These are phyloP conservation scores for Marasmarcha lunaedactyla DNA, from an alignment of 2,888 invertebrate genomes.

Conservation along the genomic window DNA sequence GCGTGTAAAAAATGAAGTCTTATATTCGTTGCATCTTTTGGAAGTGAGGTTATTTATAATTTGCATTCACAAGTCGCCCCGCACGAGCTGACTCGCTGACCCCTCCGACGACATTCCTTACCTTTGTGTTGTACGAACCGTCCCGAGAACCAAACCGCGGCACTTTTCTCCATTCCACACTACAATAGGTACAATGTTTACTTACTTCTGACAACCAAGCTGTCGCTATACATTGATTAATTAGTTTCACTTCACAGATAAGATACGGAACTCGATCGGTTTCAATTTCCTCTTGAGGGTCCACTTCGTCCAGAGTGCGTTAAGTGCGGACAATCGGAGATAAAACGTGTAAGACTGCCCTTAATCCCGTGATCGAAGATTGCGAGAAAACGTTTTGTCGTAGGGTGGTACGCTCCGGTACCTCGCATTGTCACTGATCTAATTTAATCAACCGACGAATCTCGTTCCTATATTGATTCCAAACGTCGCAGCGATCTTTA, in stretches of 20 bases:
- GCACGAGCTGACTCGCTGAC: conserved; percentile 47
- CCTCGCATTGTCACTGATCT: conserved; percentile 56
- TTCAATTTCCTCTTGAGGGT: conserved; percentile 69
- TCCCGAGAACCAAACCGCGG: conserved; percentile 48
- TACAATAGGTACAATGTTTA: conserved; percentile 59
- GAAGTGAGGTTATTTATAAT: conserved; percentile 64
- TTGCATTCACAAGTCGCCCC: conserved; percentile 52
- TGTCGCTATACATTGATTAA: conserved; percentile 62
- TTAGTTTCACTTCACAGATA: conserved; percentile 67
- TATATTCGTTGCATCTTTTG: conserved; percentile 40
- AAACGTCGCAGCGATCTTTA: conserved; percentile 27
- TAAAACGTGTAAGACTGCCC: conserved; percentile 69
- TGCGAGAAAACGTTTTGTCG: conserved; percentile 70
- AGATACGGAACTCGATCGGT: conserved; percentile 69
- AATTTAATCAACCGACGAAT: conserved; percentile 61
- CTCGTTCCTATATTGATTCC: conserved; percentile 19
- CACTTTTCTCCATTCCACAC: conserved; percentile 63
- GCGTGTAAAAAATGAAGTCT: conserved; percentile 28
- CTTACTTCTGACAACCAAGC: conserved; percentile 58
- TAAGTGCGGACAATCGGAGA: conserved; percentile 70
- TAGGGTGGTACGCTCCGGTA: conserved; percentile 57
- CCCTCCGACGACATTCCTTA: conserved; percentile 64
- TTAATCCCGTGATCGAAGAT: conserved; percentile 71
- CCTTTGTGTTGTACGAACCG: conserved; percentile 58
- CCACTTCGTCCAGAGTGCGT: conserved; percentile 66